Evolutionary conservation across 2,113 vertebrate species (phyloP).

Genomic region (Caranx melampygus): DNA sequence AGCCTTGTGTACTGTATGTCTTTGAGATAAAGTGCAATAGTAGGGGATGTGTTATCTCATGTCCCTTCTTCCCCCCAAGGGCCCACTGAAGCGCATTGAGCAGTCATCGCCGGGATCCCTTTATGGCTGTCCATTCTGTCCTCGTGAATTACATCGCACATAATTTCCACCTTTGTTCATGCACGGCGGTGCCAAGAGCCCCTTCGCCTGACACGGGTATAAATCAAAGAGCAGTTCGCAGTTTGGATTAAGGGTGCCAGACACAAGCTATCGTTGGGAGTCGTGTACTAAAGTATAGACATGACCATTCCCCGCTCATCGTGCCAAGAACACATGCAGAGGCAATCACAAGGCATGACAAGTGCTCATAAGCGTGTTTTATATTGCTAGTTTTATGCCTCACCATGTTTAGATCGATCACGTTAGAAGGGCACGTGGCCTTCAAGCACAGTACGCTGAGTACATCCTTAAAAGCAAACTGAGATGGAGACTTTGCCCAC

Average conservation of each 20-base stretch:
- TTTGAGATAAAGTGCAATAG: slow-evolving; percentile 55
- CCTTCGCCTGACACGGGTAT: slow-evolving; percentile 53
- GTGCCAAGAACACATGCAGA: slow-evolving; percentile 49
- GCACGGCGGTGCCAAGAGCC: slow-evolving; percentile 53
- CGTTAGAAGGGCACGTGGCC: slow-evolving; percentile 32
- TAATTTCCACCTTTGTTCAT: slow-evolving; percentile 72
- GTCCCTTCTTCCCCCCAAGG: slow-evolving; percentile 55
- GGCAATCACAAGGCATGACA: slow-evolving; percentile 37
- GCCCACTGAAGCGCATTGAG: slow-evolving; percentile 52
- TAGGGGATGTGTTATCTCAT: slow-evolving; percentile 56
- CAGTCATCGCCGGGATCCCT: slow-evolving; percentile 63
- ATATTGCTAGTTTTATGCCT: slow-evolving; percentile 54
- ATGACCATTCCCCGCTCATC: slow-evolving; percentile 1
- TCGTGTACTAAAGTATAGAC: slow-evolving; percentile 46
- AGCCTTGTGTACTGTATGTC: slow-evolving; percentile 25
- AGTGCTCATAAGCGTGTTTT: slow-evolving; percentile 57
- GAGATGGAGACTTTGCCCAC: slow-evolving; percentile 6
- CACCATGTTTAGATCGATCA: slow-evolving; percentile 60
- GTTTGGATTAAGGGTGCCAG: slow-evolving; percentile 59
- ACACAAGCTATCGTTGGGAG: slow-evolving; percentile 47
- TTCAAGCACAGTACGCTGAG: slow-evolving; percentile 35
- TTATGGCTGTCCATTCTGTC: slow-evolving; percentile 73
- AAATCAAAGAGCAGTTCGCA: slow-evolving; percentile 66
- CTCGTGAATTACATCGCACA: slow-evolving; percentile 69
- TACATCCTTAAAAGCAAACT: background rate